These are phyloP conservation scores for Disparrhopalites patrizii DNA, from an alignment of 2,888 invertebrate species.

Conservation along the genomic window DNA sequence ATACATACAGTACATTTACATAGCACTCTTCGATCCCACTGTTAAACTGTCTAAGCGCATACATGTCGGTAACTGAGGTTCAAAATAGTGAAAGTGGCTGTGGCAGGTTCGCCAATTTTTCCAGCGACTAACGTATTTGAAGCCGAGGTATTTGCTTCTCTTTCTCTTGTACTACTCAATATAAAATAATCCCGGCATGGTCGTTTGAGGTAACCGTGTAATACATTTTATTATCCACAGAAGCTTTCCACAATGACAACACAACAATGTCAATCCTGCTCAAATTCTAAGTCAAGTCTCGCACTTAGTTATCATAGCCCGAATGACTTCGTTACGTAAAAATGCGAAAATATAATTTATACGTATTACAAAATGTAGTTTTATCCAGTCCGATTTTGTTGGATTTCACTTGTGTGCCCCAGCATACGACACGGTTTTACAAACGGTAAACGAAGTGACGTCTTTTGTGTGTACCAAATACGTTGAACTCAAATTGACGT, in stretches of 20 bases:
- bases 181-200: not conserved
- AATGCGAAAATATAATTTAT: conserved; percentile 23
- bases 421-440: not conserved
- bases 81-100: no score
- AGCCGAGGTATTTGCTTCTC: no score
- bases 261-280: conserved; percentile 17
- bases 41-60: no score
- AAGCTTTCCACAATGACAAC: conserved; percentile 9
- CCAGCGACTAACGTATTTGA: no score
- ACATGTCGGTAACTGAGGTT: no score
- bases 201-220: not conserved
- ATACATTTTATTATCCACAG: conserved; percentile 7
- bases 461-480: conserved; percentile 6
- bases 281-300: not conserved
- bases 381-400: conserved; percentile 9
- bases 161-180: no score
- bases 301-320: not conserved
- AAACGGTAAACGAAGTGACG: not conserved
- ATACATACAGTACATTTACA: no score
- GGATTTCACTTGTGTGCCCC: conserved; percentile 8
- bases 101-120: no score
- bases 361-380: conserved; percentile 12
- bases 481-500: conserved; percentile 5
- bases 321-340: conserved; percentile 7
- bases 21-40: no score